Evolutionary conservation across 2,113 vertebrate species (phyloP), one percentile per base, ranked within the genome.

Genomic region (Eulacestoma nigropectus): DNA sequence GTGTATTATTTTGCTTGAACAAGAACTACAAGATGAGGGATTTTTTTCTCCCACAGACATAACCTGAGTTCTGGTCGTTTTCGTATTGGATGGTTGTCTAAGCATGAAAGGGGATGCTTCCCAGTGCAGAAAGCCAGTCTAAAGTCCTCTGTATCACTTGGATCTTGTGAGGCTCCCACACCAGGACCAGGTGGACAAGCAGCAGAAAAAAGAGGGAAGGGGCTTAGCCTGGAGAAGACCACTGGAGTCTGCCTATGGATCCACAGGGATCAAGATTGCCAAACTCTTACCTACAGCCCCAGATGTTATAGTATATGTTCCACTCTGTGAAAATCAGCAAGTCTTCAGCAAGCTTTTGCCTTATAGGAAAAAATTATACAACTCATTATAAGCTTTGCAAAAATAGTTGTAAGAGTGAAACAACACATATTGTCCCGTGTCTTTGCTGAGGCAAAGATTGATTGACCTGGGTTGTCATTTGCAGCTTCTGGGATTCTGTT

Each of bases 391-490:
- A 73, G 21, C 23, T 83, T 69, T 72, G 19, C 21, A 80, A 62
- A 56, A 79, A 8, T 4, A 8, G 4, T 44, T 52, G 7, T 9
- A 52, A 56, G 30, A 37, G 32, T 37, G 26, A 62, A 90, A 47
- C 3, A 22, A 6, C 32, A 46, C 0, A 1, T 8, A 0, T 11
- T 85, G 26, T 46, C 3, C 75, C 9, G 4, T 41, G 32, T 29
- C 37, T 49, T 77, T 63, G 33, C 23, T 33, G 62, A 29, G 44
- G 30, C 18, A 47, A 56, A 65, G 3, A 22, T 55, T 62, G 55
- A 35, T 52, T 37, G 33, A 59, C 33, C 68, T 73, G 42, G 2
- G 11, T 27, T 64, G 53, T 6, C 7, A 49, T 85, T 55, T 89
- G 30, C 27, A 56, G 27, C 5, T 89, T 63, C 16, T 64, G 49